Evolutionary conservation across 2,113 vertebrate species (phyloP), one percentile per base, ranked within the genome.

Genomic region (Orycteropus afer): DNA sequence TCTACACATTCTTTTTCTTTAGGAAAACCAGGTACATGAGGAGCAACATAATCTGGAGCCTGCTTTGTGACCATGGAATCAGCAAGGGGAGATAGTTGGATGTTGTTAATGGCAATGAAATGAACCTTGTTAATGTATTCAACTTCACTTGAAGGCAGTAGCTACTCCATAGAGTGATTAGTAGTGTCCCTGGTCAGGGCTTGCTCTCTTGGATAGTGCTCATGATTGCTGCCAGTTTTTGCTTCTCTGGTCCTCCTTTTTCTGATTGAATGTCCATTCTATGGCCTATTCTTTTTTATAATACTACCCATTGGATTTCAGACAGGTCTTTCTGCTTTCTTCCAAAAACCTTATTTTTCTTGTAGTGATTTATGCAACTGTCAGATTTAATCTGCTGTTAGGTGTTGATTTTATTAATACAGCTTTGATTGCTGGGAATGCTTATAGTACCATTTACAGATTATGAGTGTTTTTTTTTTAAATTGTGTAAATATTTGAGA

Each of bases 401-500:
- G 6, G 6, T 83, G 27, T 92, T 92, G 14, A 63, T 57, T 82
- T 86, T 92, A 63, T 81, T 91, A 89, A 57, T 89, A 55, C 3
- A 86, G 12, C 40, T 84, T 83, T 95, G 67, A 80, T 90, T 80
- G 69, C 32, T 84, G 73, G 7, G 55, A 76, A n/a, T 93, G 53
- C 49, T 90, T 53, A 42, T 87, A 61, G 18, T 94, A 57, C 81
- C 34, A 80, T 9, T 10, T 76, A 11, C 23, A 37, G 42, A 57
- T 57, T 37, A n/a, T 67, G 4, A n/a, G 34, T 73, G 87, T 67
- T 90, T 73, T n/a, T 61, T 57, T 53, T 20, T 51, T 82, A 82
- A 89, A 55, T 95, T 87, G 49, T 25, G 5, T 49, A 92, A 90
- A 49, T 85, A 53, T 49, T 79, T 77, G 55, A 89, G 22, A 91